Percentiles rank a stretch among this genome's conserved stretches.
These are phyloP conservation scores for Phymastichus coffea DNA, from an alignment of 1,140 invertebrate species.

Conservation along the genomic window DNA sequence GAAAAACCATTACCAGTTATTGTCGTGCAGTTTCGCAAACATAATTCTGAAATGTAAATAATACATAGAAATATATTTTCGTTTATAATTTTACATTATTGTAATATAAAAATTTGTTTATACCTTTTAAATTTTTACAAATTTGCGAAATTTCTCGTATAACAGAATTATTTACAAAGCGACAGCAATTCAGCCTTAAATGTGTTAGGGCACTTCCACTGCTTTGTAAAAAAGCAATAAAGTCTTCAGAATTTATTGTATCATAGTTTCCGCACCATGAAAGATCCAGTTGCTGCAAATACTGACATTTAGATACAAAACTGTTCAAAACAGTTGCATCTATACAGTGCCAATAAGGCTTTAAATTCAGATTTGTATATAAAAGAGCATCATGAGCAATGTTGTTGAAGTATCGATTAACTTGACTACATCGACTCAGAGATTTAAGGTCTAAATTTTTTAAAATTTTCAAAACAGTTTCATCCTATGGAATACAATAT, in stretches of 20 bases:
- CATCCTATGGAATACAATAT: constrained; percentile 57
- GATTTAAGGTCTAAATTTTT: constrained; percentile 77
- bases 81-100: background rate
- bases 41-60: constrained; percentile 61
- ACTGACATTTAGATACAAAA: constrained; percentile 63
- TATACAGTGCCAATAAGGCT: constrained; percentile 70
- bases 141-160: constrained; percentile 63
- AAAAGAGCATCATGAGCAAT: constrained; percentile 75
- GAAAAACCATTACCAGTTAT: constrained; percentile 64
- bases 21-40: constrained; percentile 63
- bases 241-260: constrained; percentile 59
- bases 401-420: constrained; percentile 73
- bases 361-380: constrained; percentile 77
- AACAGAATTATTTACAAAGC: constrained; percentile 68
- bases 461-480: constrained; percentile 73
- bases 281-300: constrained; percentile 76
- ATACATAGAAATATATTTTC: constrained; percentile 12
- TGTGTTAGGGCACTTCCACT: constrained; percentile 69
- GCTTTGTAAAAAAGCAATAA: constrained; percentile 66
- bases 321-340: constrained; percentile 58
- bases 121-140: constrained; percentile 73
- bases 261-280: constrained; percentile 85
- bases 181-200: constrained; percentile 73
- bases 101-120: constrained; percentile 14
- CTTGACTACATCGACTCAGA: constrained; percentile 71